Evolutionary conservation across 2,113 vertebrate genomes (phyloP).

Genomic region (Bos indicus): DNA sequence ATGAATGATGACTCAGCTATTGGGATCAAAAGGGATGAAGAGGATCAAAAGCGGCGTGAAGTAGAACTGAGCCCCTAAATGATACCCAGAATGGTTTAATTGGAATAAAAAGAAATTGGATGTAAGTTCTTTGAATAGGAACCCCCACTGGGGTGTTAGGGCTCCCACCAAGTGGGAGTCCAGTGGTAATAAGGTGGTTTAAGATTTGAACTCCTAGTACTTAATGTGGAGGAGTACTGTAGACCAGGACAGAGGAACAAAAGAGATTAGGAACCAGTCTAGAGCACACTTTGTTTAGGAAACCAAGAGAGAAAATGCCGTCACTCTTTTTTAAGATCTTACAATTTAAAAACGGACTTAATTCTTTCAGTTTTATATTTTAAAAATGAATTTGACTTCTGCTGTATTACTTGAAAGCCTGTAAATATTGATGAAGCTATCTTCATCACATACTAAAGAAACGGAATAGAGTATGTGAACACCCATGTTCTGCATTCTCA

Average conservation of each 20-base stretch:
- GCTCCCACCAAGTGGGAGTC: background rate
- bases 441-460: background rate
- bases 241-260: fast-evolving
- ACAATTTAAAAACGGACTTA: background rate
- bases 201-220: background rate
- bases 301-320: background rate
- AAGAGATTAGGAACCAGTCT: fast-evolving
- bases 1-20: background rate
- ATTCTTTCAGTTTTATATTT: background rate
- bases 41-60: fast-evolving
- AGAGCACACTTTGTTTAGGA: fast-evolving
- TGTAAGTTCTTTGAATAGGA: background rate
- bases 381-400: background rate
- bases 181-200: background rate
- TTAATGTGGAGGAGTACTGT: no score
- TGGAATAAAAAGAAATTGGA: background rate
- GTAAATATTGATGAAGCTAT: background rate
- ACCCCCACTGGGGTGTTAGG: background rate
- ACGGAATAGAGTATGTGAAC: background rate
- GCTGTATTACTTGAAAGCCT: background rate
- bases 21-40: background rate
- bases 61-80: no score
- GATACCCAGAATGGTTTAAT: background rate
- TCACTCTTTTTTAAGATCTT: background rate
- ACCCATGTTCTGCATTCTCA: fast-evolving